Base-by-base conservation (phyloP, 30 jellyfish, hydroid and myxozoan genomes). In the Turritopsis rubra region DNA sequence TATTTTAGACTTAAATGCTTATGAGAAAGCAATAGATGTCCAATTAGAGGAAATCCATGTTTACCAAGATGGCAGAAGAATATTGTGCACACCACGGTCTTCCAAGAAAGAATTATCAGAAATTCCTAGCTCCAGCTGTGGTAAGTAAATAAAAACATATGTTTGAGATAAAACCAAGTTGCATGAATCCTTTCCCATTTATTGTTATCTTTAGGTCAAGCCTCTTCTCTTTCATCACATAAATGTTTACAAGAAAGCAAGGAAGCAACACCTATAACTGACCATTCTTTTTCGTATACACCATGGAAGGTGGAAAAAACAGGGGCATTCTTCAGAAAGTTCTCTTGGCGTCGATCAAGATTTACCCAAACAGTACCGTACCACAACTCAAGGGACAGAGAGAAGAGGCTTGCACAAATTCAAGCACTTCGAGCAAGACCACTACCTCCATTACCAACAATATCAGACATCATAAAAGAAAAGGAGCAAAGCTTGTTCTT, bases 391-490 rank as follows among this genome's bases (percentile, higher is more conserved):
- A 68, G 19, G 19, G 31, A 68, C 9, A 23, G 30, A 68, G 77
- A 68, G 19, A 68, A 68, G 30, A 68, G 28, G 21, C 31, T 1
- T 8, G 8, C 53, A 74, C 3, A 20, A 23, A 29, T 74, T 4
- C 18, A 29, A 29, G 27, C 54, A n/a, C 41, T 74, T 29, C 82
- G 41, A 21, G 82, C 18, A 9, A 27, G 82, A 23, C 82, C 82
- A 7, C 65, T 74, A 4, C 82, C 82, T 16, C 82, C 82, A 24
- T n/a, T 30, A 29, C 82, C 82, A 74, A 74, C 82, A 21, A 21
- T 29, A 23, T 29, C 82, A 23, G 82, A 74, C 65, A 21, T 74
- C 41, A 22, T 74, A 13, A 1, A 24, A 74, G 65, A 74, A 27
- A 29, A 74, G 24, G 65, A 74, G 16, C 53, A 74, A 7, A 74